These are phyloP conservation scores for Dinoponera quadriceps DNA, from an alignment of 1,140 invertebrate genomes.

Conservation along the genomic window DNA sequence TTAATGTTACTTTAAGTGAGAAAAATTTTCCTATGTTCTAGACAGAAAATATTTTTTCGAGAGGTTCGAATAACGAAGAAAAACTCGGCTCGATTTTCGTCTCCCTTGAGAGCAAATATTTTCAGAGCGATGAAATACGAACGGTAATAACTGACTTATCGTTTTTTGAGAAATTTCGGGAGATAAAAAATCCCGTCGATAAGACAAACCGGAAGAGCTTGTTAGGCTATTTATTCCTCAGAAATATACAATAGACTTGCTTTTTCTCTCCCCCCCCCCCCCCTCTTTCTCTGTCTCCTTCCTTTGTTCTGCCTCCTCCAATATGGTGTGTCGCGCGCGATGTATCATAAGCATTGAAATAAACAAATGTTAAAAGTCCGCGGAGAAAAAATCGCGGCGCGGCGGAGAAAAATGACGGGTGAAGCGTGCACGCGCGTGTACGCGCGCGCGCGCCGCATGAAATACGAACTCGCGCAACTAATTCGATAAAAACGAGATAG, in stretches of 20 bases:
- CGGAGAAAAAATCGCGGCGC: slow-evolving; percentile 21
- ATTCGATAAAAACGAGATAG: slow-evolving; percentile 61
- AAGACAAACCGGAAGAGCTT: background rate
- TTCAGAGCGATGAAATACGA: background rate
- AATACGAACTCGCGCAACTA: slow-evolving; percentile 54
- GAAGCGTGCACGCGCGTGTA: slow-evolving; percentile 2
- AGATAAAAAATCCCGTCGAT: slow-evolving; percentile 1
- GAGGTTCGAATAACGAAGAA: too few relatives aligned
- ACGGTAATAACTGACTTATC: background rate
- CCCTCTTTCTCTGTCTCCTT: too few relatives aligned
- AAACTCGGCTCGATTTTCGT: too few relatives aligned
- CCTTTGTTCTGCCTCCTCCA: too few relatives aligned
- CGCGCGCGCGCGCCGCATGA: slow-evolving; percentile 28
- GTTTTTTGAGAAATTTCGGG: background rate
- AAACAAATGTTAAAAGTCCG: slow-evolving; percentile 52
- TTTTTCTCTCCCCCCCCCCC: background rate
- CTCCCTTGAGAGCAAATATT: background rate
- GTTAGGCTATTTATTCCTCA: background rate
- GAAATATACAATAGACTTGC: background rate
- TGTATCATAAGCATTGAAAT: slow-evolving; percentile 36
- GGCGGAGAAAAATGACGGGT: slow-evolving; percentile 15
- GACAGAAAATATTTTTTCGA: too few relatives aligned
- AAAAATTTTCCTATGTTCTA: too few relatives aligned
- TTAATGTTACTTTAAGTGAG: too few relatives aligned
- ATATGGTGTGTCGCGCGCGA: background rate